Conservation (phyloP, 64 coral and sea anemone genomes). For the Exaiptasia diaphana region DNA sequence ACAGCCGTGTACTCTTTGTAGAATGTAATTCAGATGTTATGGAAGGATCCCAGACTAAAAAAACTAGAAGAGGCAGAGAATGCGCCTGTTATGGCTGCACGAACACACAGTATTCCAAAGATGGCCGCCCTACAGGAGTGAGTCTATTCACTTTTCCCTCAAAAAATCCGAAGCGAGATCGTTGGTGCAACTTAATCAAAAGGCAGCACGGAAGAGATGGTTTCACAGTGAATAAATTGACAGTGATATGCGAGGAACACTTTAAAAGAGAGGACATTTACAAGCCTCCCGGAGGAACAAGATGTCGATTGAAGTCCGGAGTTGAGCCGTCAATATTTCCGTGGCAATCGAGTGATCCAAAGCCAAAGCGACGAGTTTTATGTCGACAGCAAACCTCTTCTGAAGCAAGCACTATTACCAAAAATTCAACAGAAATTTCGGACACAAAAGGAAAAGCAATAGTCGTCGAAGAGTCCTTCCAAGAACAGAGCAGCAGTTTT, state of each 20-base stretch:
- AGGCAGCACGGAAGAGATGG: neutral
- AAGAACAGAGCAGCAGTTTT: neutral
- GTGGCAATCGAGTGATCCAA: neutral
- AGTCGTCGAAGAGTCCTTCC: neutral
- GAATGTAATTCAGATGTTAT: too few species aligned
- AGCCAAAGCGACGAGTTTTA: neutral
- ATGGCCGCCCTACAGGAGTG: neutral
- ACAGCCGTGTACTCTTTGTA: too few species aligned
- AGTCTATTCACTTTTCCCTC: neutral
- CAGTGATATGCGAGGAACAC: conserved; percentile 1
- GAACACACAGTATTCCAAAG: neutral
- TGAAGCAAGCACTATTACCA: too few species aligned
- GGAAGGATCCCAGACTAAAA: neutral
- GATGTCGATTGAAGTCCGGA: neutral
- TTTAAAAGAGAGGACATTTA: neutral
- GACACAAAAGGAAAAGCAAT: neutral
- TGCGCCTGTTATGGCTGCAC: neutral
- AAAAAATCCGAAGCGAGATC: neutral
- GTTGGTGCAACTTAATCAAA: conserved; percentile 3
- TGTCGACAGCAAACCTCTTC: neutral
- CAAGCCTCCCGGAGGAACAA: conserved; percentile 5
- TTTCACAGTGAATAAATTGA: neutral
- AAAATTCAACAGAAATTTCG: too few species aligned
- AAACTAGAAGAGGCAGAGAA: neutral
- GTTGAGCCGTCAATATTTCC: neutral